phyloP scores from a whole-genome alignment of 2,888 invertebrate species.

The Amblyteles armatorius region DNA sequence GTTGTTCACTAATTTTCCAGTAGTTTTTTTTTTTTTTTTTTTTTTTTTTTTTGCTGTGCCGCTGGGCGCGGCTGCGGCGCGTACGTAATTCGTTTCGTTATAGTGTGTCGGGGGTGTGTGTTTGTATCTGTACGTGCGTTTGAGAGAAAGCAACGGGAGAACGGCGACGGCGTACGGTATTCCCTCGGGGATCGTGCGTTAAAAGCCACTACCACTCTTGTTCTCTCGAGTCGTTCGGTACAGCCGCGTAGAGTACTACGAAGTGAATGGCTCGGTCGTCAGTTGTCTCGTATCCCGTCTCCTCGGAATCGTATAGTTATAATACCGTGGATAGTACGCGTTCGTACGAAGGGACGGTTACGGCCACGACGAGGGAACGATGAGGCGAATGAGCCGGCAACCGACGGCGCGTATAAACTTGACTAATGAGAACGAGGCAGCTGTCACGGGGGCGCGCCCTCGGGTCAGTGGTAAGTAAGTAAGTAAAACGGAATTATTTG shows the following conservation, averaged over 20 bases:
- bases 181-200: conserved; percentile 67
- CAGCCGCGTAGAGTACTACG: conserved; percentile 37
- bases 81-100: conserved; percentile 61
- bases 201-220: conserved; percentile 67
- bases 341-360: conserved; percentile 61
- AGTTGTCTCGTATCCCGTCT: conserved; percentile 51
- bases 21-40: conserved; percentile 23
- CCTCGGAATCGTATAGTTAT: conserved; percentile 41
- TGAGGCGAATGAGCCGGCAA: conserved; percentile 41
- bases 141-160: conserved; percentile 48
- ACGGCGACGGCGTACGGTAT: conserved; percentile 46
- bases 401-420: conserved; percentile 72
- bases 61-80: conserved; percentile 58
- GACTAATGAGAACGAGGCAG: conserved; percentile 76
- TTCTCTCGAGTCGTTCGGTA: conserved; percentile 50
- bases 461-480: conserved; percentile 66
- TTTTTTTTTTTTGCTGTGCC: conserved; percentile 35
- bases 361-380: conserved; percentile 36
- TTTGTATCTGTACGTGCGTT: conserved; percentile 16
- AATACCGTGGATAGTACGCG: conserved; percentile 54
- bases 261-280: conserved; percentile 53
- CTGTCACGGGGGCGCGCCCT: conserved; percentile 71
- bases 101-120: conserved; percentile 15
- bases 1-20: conserved; percentile 58
- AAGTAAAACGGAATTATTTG: conserved; percentile 68